A percentile compares a stretch with the other conserved stretches of the same genome.
phyloP scores from a whole-genome alignment of 2,888 invertebrate genomes.

The Hydroisotoma schaefferi region DNA sequence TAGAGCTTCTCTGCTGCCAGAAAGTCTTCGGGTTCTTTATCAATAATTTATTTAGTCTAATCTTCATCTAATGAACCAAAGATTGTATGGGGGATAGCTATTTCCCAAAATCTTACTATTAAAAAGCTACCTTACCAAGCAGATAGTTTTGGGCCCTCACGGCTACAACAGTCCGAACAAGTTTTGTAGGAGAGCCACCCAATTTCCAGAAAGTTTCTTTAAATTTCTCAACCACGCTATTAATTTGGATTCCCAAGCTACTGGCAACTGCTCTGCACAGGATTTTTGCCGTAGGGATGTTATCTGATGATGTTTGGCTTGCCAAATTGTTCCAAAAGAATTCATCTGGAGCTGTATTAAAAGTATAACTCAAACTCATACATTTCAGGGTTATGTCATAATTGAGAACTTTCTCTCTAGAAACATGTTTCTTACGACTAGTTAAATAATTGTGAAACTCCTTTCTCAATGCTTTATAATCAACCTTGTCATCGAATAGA shows the following conservation, averaged over 20 bases:
- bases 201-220: not conserved
- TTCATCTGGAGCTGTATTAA: too few relatives aligned
- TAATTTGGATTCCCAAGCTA: not conserved
- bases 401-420: not conserved
- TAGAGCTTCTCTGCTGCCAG: not conserved
- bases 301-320: not conserved
- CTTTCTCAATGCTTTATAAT: not conserved
- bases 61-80: not conserved
- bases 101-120: not conserved
- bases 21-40: slow-evolving; percentile 4
- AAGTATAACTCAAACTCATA: too few relatives aligned
- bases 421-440: not conserved
- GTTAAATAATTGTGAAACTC: not conserved
- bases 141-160: not conserved
- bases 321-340: not conserved
- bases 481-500: not conserved
- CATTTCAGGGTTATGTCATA: not conserved
- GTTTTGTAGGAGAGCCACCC: not conserved
- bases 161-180: not conserved
- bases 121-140: not conserved
- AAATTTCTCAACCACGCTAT: not conserved
- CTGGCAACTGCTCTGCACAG: slow-evolving; percentile 1
- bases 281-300: not conserved
- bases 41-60: not conserved
- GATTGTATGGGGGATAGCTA: not conserved